phyloP scores from a whole-genome alignment of 1,140 invertebrate genomes.

The Trichonephila clavipes region DNA sequence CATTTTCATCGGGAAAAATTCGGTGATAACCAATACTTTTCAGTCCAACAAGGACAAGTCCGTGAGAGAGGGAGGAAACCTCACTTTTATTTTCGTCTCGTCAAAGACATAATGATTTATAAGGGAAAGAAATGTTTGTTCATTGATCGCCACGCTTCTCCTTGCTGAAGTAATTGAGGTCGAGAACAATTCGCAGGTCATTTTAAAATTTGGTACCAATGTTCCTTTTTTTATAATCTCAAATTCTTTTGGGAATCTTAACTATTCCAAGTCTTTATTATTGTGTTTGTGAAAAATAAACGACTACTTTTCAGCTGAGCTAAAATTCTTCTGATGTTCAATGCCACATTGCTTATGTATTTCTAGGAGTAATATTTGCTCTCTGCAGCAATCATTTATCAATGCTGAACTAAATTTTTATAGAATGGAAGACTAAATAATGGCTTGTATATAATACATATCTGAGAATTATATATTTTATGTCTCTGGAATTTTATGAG shows the following conservation, averaged over 20 bases:
- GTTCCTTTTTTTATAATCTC: background rate
- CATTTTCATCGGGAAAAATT: constrained; percentile 18
- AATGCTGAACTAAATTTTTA: too few species aligned
- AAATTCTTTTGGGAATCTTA: background rate
- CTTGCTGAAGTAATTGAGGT: background rate
- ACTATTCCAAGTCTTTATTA: background rate
- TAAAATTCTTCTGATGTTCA: too few species aligned
- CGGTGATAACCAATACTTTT: constrained; percentile 22
- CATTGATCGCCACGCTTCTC: background rate
- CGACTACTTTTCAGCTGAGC: background rate
- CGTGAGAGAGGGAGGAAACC: background rate
- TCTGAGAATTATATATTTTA: too few species aligned
- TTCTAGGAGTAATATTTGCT: too few species aligned
- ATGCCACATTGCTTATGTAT: too few species aligned
- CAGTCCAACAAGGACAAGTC: background rate
- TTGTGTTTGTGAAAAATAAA: background rate
- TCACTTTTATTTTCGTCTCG: background rate
- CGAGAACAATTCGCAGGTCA: background rate
- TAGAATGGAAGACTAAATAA: too few species aligned
- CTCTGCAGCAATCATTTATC: too few species aligned
- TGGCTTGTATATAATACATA: too few species aligned
- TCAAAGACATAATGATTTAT: constrained; percentile 21
- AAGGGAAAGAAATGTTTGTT: background rate
- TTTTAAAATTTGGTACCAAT: background rate
- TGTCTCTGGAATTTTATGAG: too few species aligned